Percentiles rank a stretch among this genome's conserved stretches.
phyloP scores from a whole-genome alignment of 2,797 vertebrate genomes.

The Enoplosus armatus region DNA sequence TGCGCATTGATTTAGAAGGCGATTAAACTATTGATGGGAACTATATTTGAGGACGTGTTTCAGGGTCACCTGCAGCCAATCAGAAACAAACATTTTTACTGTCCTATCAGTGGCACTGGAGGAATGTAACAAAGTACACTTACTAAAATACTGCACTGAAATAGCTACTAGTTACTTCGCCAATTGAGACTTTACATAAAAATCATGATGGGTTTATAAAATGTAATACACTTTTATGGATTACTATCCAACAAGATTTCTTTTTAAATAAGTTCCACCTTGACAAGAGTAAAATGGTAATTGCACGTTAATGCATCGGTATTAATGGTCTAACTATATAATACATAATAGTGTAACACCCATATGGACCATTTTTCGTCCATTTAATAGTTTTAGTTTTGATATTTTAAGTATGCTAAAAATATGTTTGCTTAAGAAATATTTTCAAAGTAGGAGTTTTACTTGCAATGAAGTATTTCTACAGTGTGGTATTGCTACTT shows the following conservation, averaged over 20 bases:
- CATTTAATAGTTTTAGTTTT: no score
- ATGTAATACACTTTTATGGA: neutral
- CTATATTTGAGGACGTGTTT: neutral
- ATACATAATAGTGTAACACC: neutral
- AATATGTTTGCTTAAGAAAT: neutral
- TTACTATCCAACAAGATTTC: neutral
- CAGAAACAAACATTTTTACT: slow-evolving; percentile 10
- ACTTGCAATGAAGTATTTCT: neutral
- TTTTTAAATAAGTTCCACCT: neutral
- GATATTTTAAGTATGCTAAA: no score
- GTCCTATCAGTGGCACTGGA: neutral
- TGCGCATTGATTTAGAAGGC: neutral
- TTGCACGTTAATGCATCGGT: neutral
- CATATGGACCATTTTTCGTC: neutral
- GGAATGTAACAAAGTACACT: neutral
- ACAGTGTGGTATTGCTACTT: neutral
- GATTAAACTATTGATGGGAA: neutral
- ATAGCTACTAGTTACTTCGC: neutral
- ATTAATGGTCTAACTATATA: neutral
- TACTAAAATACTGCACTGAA: neutral
- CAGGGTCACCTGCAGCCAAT: neutral
- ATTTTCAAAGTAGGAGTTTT: neutral
- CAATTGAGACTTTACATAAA: neutral
- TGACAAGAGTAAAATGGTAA: neutral
- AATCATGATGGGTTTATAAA: neutral